Conservation (phyloP, 2,888 invertebrate genomes). For the Melinopterus prodromus region DNA sequence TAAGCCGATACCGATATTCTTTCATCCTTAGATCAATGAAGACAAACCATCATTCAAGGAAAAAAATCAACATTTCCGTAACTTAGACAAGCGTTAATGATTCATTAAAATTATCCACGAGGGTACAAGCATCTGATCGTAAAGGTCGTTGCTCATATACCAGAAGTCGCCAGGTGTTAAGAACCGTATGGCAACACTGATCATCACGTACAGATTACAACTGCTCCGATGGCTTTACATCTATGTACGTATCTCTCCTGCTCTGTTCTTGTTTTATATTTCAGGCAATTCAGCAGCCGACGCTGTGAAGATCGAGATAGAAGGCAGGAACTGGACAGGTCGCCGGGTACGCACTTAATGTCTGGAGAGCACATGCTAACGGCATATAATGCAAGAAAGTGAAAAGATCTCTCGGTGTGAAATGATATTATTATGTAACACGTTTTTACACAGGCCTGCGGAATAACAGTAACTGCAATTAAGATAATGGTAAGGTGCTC, state of each 20-base stretch:
- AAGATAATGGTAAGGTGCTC: background rate
- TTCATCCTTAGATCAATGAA: no score
- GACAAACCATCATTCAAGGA: no score
- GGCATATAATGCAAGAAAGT: conserved; percentile 22
- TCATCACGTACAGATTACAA: background rate
- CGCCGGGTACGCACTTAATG: background rate
- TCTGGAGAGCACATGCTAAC: conserved; percentile 14
- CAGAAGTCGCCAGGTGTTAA: background rate
- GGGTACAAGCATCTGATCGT: no score
- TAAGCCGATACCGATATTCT: no score
- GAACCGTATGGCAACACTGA: background rate
- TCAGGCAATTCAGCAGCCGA: background rate
- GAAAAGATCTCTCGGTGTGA: conserved; percentile 18
- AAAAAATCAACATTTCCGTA: no score
- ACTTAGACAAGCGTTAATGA: no score
- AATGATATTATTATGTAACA: conserved; percentile 18
- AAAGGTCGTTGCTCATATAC: no score
- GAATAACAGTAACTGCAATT: conserved; percentile 16
- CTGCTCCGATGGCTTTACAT: background rate
- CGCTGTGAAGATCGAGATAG: conserved; percentile 17
- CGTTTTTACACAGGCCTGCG: background rate
- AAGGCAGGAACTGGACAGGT: conserved; percentile 9
- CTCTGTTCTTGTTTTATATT: conserved; percentile 5
- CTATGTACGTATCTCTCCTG: background rate
- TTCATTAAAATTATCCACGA: no score